Percentiles rank a stretch among this genome's conserved stretches.
These are phyloP conservation scores for Amphilophus citrinellus DNA, from an alignment of 2,113 vertebrate species.

Conservation along the genomic window DNA sequence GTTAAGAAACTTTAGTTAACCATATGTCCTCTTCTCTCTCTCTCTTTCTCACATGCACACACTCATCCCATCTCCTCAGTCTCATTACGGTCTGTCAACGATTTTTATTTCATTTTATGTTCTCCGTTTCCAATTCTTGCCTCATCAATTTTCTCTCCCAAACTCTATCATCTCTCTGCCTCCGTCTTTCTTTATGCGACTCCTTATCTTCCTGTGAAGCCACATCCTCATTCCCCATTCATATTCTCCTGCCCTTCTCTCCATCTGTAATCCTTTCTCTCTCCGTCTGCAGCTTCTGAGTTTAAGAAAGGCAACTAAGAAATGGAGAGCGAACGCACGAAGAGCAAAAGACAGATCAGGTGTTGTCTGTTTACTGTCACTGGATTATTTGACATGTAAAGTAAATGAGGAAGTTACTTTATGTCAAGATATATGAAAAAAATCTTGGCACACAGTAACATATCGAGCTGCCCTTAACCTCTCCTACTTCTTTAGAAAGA, in stretches of 20 bases:
- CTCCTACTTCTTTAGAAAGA: neutral
- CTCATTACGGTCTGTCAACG: slow-evolving; percentile 16
- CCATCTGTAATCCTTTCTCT: neutral
- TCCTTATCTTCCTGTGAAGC: slow-evolving; percentile 1
- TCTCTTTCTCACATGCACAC: neutral
- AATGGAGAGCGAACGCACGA: neutral
- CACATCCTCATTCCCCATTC: neutral
- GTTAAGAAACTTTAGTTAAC: neutral
- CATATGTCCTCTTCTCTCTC: neutral
- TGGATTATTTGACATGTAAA: neutral
- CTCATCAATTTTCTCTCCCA: neutral
- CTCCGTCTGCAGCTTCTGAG: too few relatives aligned
- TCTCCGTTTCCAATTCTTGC: neutral
- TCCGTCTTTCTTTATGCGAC: slow-evolving; percentile 18
- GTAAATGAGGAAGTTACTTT: neutral
- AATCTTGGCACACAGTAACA: too few relatives aligned
- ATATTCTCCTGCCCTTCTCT: neutral
- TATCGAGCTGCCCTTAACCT: neutral
- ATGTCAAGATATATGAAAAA: neutral
- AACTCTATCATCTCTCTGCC: slow-evolving; percentile 19
- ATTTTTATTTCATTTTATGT: neutral
- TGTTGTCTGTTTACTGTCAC: neutral
- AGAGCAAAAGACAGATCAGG: neutral
- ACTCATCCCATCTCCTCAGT: neutral
- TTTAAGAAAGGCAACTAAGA: neutral